Evolutionary conservation across 2,113 vertebrate species (phyloP).

Genomic region (Ceuthmochares aereus): DNA sequence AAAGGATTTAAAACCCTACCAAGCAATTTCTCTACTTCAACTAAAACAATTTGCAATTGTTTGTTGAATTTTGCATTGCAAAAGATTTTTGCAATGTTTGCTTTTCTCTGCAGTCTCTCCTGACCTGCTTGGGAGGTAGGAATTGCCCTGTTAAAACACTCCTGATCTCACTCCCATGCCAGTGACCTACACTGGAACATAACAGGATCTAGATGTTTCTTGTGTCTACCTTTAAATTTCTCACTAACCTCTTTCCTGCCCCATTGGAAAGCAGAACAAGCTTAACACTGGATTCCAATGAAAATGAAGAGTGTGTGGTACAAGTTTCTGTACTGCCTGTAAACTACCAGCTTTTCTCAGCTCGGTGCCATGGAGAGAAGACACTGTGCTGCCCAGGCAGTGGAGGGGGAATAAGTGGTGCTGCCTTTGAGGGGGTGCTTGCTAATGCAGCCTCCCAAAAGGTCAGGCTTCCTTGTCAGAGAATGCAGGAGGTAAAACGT

Average conservation of each 20-base stretch:
- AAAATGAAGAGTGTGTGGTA: background rate
- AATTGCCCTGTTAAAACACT: background rate
- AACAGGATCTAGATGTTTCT: background rate
- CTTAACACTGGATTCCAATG: background rate
- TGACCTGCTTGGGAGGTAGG: background rate
- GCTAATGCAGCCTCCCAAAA: background rate
- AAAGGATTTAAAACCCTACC: background rate
- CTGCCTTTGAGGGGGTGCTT: background rate
- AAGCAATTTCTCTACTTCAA: slow-evolving; percentile 5
- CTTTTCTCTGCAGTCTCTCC: slow-evolving; percentile 25
- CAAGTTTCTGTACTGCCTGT: background rate
- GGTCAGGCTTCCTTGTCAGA: background rate
- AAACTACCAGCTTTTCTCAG: background rate
- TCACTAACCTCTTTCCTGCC: background rate
- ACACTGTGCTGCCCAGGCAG: background rate
- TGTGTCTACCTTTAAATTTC: background rate
- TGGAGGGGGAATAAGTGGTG: background rate
- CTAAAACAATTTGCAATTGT: slow-evolving; percentile 1
- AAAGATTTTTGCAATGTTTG: slow-evolving; percentile 50
- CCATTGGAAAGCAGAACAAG: background rate
- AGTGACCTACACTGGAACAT: background rate
- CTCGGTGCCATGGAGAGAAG: background rate
- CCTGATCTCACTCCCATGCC: background rate
- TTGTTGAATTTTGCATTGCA: slow-evolving; percentile 28
- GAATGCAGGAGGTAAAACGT: background rate